Base-by-base conservation (phyloP, 2,113 vertebrate species). In the Cardinalis cardinalis region DNA sequence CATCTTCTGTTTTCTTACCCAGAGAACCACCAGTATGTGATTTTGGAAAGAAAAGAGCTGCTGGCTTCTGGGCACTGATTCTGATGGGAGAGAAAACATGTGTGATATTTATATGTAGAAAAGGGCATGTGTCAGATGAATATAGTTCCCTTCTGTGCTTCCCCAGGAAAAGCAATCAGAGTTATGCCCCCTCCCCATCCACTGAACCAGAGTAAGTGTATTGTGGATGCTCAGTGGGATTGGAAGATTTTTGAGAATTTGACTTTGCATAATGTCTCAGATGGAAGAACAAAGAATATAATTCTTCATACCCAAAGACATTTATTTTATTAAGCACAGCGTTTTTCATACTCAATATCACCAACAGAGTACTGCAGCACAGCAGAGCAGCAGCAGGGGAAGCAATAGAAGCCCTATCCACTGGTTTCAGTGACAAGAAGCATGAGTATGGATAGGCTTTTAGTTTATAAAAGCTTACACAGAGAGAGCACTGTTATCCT, bases 21-120 rank as follows among this genome's bases (percentile, higher is more conserved):
- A 84, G 97, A 98, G 91, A 99, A 98, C 99, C 99, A 99, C 99
- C 99, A 99, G 97, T 99, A 99, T 78, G 98, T 98, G 84, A 98
- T 98, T 97, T 98, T 99, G 86, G 99, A 99, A 92, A 98, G 97
- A 95, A 99, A 99, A 60, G 98, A 99, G 56, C 98, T 98, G 89
- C 98, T 98, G 59, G 97, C 96, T 88, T 99, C 98, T 23, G 99
- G 99, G 94, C 98, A 99, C 11, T 98, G 97, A 90, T 99, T 99
- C 99, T 99, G 97, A 60, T 89, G 92, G 90, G 80, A 95, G 71
- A 97, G 95, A 91, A 97, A 95, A 97, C 43, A 58, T 0, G 3
- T 29, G 56, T 84, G 79, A 71, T 78, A 56, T 68, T 96, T 71
- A 71, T 40, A 46, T 31, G 10, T 4, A 74, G 65, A 71, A 84